Evolutionary conservation across 1,140 invertebrate genomes (phyloP), one percentile per base, ranked within the genome.

Genomic region (Papilio machaon): DNA sequence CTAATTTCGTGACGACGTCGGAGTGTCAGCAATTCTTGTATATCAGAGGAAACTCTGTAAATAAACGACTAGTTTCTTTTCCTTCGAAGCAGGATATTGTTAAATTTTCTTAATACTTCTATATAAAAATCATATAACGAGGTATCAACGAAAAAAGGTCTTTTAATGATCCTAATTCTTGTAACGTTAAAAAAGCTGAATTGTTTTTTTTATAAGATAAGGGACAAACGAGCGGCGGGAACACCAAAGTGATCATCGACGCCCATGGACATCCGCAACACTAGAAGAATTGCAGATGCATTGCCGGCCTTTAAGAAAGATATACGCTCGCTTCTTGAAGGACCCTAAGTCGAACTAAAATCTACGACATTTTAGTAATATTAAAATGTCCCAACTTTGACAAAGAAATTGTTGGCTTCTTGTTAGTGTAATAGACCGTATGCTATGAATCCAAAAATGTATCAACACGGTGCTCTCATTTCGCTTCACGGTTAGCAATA

Each of bases 1-100:
- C 85, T 90, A 90, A 91, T 91, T 91, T 89, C 83, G 87, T 84
- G 87, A 89, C 89, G 88, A 85, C 80, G 82, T 75, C 79, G 79
- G 83, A 85, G 84, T 85, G 87, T 90, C 87, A 88, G 89, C 88
- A 85, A 78, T 87, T 86, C 83, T 76, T 83, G 82, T 85, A 87
- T 84, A 82, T 85, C 85, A 83, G 83, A 78, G 79, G 43, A 43
- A 81, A 84, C 82, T 85, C 80, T 84, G 84, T 86, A 85, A 84
- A 82, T 85, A 74, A 83, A 82, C 78, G 64, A 73, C 13, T 70
- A 35, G 64, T 84, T 82, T 79, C 47, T 81, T 80, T 73, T 60
- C 17, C 47, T 75, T 46, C 54, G n/a, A 43, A 43, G 76, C 30
- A 15, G 30, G 64, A 38, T 17, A n/a, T 67, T 46, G 19, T 79